Base-by-base conservation (phyloP, 2,113 vertebrate species). In the Strigops habroptila region DNA sequence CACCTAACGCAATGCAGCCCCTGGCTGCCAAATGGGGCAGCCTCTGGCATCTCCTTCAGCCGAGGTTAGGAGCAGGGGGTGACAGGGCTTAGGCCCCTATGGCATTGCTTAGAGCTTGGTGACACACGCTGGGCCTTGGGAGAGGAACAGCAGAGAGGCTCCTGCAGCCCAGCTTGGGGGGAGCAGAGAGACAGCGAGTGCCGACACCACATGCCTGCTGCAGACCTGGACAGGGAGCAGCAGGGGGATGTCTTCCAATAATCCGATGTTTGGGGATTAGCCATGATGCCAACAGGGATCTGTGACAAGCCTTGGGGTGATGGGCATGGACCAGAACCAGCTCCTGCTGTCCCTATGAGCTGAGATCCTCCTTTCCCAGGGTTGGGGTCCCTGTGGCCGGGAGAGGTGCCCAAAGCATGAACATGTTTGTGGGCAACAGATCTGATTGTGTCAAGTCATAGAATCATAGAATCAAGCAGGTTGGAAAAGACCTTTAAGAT, bases 21-120 rank as follows among this genome's bases (percentile, higher is more conserved):
- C 76, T 52, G 83, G 63, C 63, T 93, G 94, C 92, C 88, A 96
- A 78, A 18, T 90, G 80, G 89, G 80, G 5, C 16, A 11, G 82
- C 82, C 83, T 76, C 67, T 76, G 87, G 28, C 64, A 37, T 10
- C 62, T 57, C 63, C 76, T 53, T 23, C 76, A 53, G 79, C 33
- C 19, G 2, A 1, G 62, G 65, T 30, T 37, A 48, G 67, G 63
- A 63, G n/a, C 0, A 0, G 6, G n/a, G 43, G 57, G 12, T 31
- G 39, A 18, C 15, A 14, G 60, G 31, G 51, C 74, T 43, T 30
- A 8, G 37, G 21, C 28, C 74, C n/a, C 18, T 12, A 2, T 11
- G 69, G 11, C 62, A 4, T 39, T 15, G 21, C 18, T 43, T 25
- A 48, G 23, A 35, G 33, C 33, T 3, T 10, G 76, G 62, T 78